phyloP scores from a whole-genome alignment of 1,140 invertebrate species.

The Bombyx mori region ASM3026992v2 NC_085116.1:11397501-11398000 shows the following conservation, averaged over 20 bases:
- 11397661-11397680: conserved; percentile 67
- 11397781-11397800: conserved; percentile 57
- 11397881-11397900: conserved; percentile 55
- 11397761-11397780: conserved; percentile 42
- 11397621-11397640: conserved; percentile 55
- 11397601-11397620: conserved; percentile 42
- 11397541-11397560: neutral
- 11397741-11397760: conserved; percentile 61
- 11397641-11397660: conserved; percentile 59
- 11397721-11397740: conserved; percentile 57
- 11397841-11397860: conserved; percentile 62
- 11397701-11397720: conserved; percentile 54
- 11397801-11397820: conserved; percentile 47
- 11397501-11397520: too few species aligned
- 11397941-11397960: conserved; percentile 62
- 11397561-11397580: conserved; percentile 15
- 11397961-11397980: conserved; percentile 51
- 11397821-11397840: conserved; percentile 65
- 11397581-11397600: conserved; percentile 31
- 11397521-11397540: too few species aligned
- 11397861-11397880: conserved; percentile 53
- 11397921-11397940: conserved; percentile 68
- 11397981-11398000: conserved; percentile 50
- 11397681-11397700: conserved; percentile 65
- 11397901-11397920: conserved; percentile 58